Evolutionary conservation across 23 tunicate genomes (phyloP).

Genomic region (Corella eumyota): DNA sequence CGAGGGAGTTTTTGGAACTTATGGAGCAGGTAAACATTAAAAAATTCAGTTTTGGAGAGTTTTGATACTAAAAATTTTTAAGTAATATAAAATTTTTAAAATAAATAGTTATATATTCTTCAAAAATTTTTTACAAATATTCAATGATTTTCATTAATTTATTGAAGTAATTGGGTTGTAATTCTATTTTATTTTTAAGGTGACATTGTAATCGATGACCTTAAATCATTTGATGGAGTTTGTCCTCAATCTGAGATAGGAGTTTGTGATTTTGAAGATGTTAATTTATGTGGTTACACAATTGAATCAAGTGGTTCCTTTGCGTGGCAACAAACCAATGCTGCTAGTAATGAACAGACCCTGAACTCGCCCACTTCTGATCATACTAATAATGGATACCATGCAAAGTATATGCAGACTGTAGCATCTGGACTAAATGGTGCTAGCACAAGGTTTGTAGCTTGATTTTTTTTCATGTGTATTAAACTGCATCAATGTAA

Average conservation of each 20-base stretch:
- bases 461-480: no score
- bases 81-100: no score
- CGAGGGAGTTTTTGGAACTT: slow-evolving; percentile 8
- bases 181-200: slow-evolving; percentile 20
- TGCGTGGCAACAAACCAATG: slow-evolving; percentile 30
- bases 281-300: slow-evolving; percentile 15
- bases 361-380: slow-evolving; percentile 27
- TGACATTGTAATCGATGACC: slow-evolving; percentile 56
- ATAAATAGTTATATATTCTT: no score
- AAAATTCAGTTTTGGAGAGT: no score
- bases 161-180: no score
- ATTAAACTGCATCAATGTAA: no score
- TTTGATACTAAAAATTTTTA: no score
- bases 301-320: slow-evolving; percentile 4
- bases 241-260: slow-evolving; percentile 37
- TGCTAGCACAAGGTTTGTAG: slow-evolving; percentile 13
- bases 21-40: slow-evolving; percentile 4
- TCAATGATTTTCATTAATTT: no score
- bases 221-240: slow-evolving; percentile 12
- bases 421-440: slow-evolving; percentile 7
- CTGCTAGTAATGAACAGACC: background rate
- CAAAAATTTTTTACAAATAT: no score
- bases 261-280: slow-evolving; percentile 65
- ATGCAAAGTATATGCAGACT: slow-evolving; percentile 38
- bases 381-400: slow-evolving; percentile 15